These are phyloP conservation scores for Cepphus grylle DNA, from an alignment of 2,113 vertebrate genomes.

Conservation along the genomic window DNA sequence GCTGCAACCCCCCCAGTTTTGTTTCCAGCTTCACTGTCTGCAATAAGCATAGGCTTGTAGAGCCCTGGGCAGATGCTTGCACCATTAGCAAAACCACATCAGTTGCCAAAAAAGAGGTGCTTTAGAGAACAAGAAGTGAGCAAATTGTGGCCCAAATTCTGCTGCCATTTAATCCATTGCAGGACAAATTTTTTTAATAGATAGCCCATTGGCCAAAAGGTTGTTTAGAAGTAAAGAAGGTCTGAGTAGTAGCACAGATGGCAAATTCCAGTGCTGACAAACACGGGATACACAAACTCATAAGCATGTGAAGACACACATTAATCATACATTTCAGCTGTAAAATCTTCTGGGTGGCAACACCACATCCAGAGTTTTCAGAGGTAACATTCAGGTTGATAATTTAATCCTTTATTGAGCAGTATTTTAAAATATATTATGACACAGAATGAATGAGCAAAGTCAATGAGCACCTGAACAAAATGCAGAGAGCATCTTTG, in stretches of 20 bases:
- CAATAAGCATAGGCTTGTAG: neutral
- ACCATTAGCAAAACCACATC: neutral
- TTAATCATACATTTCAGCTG: neutral
- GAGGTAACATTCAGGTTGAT: neutral
- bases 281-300: neutral
- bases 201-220: neutral
- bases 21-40: neutral
- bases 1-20: neutral
- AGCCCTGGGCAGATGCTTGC: neutral
- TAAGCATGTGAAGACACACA: neutral
- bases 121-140: neutral
- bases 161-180: neutral
- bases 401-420: neutral
- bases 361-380: neutral
- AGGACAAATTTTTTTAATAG: neutral
- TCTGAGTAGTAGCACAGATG: neutral
- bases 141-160: neutral
- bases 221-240: neutral
- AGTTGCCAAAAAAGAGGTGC: neutral
- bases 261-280: neutral
- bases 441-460: neutral
- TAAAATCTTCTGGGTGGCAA: neutral
- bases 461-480: neutral
- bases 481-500: neutral
- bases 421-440: neutral